Evolutionary conservation across 1,140 invertebrate genomes (phyloP).

Genomic region (Octopus sinensis): DNA sequence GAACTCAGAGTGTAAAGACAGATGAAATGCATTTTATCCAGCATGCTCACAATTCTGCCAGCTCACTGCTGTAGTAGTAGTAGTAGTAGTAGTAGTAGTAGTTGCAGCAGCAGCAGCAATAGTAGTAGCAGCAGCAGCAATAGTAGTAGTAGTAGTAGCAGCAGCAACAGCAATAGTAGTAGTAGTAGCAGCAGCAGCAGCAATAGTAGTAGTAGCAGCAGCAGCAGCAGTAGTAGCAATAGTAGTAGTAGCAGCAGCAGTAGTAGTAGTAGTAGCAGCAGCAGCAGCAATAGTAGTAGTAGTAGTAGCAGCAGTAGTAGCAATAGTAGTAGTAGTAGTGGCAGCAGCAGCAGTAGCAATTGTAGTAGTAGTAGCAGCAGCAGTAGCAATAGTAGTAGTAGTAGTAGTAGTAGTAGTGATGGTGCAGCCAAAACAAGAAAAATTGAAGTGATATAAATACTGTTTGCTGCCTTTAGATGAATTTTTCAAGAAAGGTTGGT

Average conservation of each 20-base stretch:
- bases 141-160: neutral
- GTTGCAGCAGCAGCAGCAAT: too few species aligned
- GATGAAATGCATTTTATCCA: too few species aligned
- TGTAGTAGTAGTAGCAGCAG: too few species aligned
- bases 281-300: neutral
- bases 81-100: neutral
- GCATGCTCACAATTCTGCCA: too few species aligned
- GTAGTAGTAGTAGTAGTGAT: neutral
- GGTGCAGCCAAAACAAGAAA: too few species aligned
- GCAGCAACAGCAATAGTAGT: neutral
- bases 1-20: too few species aligned
- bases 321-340: neutral
- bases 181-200: neutral
- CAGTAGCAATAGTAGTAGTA: neutral
- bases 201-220: neutral
- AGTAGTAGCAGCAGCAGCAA: neutral
- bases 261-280: neutral
- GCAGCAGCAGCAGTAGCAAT: neutral
- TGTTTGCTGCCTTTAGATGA: too few species aligned
- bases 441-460: too few species aligned
- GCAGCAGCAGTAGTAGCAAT: neutral
- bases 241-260: neutral
- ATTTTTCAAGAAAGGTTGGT: too few species aligned
- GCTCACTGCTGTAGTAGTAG: too few species aligned
- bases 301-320: conserved; percentile 4